phyloP scores from a whole-genome alignment of 2,113 vertebrate genomes.

The Dasyprocta punctata region DNA sequence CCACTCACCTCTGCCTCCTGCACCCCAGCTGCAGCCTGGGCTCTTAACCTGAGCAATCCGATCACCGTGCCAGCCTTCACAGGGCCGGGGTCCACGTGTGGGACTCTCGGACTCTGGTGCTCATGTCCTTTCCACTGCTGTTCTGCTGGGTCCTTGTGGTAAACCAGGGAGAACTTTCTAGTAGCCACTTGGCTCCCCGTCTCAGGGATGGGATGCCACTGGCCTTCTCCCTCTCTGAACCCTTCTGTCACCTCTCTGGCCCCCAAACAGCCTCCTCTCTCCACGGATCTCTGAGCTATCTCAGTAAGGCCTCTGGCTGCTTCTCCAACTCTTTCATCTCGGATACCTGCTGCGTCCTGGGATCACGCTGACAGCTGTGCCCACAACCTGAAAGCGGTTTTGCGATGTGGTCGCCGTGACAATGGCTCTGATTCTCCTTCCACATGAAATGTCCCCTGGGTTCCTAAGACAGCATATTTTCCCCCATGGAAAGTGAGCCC shows the following conservation, averaged over 20 bases:
- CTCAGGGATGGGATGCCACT: not conserved
- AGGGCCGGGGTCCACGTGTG: not conserved
- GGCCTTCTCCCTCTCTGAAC: not conserved
- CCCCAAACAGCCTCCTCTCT: not conserved
- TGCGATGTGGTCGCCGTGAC: not conserved
- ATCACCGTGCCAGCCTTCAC: not conserved
- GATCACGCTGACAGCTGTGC: not conserved
- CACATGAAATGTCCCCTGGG: not conserved
- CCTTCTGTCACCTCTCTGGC: not conserved
- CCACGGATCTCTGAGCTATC: not conserved
- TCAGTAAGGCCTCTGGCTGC: not conserved
- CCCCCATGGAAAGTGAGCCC: not conserved
- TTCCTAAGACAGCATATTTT: not conserved
- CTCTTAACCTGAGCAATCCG: not conserved
- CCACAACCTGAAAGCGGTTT: not conserved
- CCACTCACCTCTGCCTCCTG: not conserved
- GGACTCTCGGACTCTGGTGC: not conserved
- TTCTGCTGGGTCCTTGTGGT: not conserved
- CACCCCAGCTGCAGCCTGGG: no score
- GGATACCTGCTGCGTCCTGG: not conserved
- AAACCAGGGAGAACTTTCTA: not conserved
- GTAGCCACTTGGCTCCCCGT: not conserved
- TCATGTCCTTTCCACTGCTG: slow-evolving; percentile 22
- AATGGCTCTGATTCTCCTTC: not conserved
- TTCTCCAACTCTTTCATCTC: not conserved